Conservation (phyloP, 2,113 vertebrate species). For the Engraulis encrasicolus region DNA sequence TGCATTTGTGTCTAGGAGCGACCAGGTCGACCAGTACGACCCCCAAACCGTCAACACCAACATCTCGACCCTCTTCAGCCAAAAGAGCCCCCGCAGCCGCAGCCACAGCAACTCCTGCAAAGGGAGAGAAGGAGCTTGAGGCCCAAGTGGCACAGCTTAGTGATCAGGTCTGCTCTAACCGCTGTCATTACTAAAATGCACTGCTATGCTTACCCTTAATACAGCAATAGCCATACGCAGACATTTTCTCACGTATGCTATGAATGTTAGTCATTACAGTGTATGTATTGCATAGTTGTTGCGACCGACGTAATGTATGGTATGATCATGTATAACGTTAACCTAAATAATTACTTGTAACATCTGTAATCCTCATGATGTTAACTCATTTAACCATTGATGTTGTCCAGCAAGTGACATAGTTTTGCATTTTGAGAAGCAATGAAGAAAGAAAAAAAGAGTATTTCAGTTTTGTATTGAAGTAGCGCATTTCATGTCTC, state of each 20-base stretch:
- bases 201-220: conserved; percentile 2
- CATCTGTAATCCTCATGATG: neutral
- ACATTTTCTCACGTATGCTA: neutral
- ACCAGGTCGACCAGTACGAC: conserved; percentile 86
- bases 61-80: conserved; percentile 95
- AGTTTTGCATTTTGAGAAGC: too few species aligned
- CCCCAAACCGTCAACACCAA: conserved; percentile 91
- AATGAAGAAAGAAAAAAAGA: too few species aligned
- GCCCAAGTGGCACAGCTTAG: conserved; percentile 95
- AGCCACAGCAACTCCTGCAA: conserved; percentile 83
- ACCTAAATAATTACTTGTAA: neutral
- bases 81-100: conserved; percentile 87
- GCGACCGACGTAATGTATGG: too few species aligned
- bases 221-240: neutral
- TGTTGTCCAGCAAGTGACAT: neutral
- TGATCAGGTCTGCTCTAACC: conserved; percentile 81
- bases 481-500: too few species aligned
- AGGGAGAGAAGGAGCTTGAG: conserved; percentile 96
- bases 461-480: neutral
- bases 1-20: conserved; percentile 78
- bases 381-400: too few species aligned
- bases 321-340: neutral
- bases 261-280: neutral
- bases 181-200: neutral
- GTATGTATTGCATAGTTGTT: neutral